Evolutionary conservation across 2,113 vertebrate genomes (phyloP), one percentile per base, ranked within the genome.

Genomic region (Megaceryle maxima): DNA sequence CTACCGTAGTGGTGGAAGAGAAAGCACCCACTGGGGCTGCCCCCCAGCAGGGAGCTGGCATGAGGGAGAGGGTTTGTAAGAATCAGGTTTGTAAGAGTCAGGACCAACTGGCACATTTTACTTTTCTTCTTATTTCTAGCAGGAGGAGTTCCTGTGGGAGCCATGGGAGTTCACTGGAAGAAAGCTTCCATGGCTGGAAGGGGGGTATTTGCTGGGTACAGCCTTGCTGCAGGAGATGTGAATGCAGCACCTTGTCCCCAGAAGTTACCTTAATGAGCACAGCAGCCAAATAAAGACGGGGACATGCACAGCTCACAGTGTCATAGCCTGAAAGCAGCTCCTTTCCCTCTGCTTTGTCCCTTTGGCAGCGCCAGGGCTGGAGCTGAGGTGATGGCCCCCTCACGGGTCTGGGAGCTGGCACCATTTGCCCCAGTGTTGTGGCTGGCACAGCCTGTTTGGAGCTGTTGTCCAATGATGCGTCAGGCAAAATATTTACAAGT

Each of bases 311-410:
- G 19, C 6, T 82, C 29, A 20, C 15, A 11, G 0, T 16, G 26
- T 16, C 39, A 13, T 8, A 60, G 39, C 57, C 21, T 79, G 29
- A 21, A 12, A 22, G 31, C 8, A 18, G 19, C 16, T 63, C 4
- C 17, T 85, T 84, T 89, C 41, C 64, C 35, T 48, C 59, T 66
- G 41, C 29, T 87, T 62, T 1, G 0, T 53, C n/a, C 24, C 37
- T 69, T 35, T 3, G 1, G 64, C 16, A 31, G 51, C 1, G 1
- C 18, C 3, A 1, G 7, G 18, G 31, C 31, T 7, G 9, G 10
- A 22, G 12, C 4, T 0, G 1, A 81, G n/a, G 68, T 19, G 37
- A 9, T 84, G 51, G 19, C 13, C 56, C 35, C 56, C 25, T 67
- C 11, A 8, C 10, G 50, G 28, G 1, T 13, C 51, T 72, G 76